Conservation (phyloP, 1,140 invertebrate genomes). For the Mamestra configurata region DNA sequence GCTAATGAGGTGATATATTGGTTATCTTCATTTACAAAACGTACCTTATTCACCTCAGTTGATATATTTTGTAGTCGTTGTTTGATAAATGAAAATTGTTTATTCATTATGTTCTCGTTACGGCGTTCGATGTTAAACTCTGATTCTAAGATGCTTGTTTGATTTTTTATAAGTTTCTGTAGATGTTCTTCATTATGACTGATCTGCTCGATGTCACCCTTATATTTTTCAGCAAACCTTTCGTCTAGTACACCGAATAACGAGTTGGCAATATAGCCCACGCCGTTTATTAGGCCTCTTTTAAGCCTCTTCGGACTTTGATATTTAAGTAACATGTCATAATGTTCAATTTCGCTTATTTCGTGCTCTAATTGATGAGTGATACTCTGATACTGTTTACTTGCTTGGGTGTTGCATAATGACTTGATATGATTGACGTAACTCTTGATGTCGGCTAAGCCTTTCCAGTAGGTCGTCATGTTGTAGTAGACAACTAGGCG, state of each 20-base stretch:
- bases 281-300: too few relatives aligned
- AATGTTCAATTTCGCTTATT: too few relatives aligned
- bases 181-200: neutral
- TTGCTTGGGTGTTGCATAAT: too few relatives aligned
- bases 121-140: neutral
- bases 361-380: too few relatives aligned
- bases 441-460: neutral
- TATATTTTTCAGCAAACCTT: slow-evolving; percentile 3
- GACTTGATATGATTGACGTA: neutral
- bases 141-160: slow-evolving; percentile 5
- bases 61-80: neutral
- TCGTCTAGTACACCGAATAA: neutral
- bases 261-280: neutral
- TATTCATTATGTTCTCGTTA: neutral
- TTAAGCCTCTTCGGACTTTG: too few relatives aligned
- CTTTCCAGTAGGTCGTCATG: slow-evolving; percentile 15
- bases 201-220: neutral
- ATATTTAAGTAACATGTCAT: too few relatives aligned
- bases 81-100: neutral
- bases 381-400: too few relatives aligned
- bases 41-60: neutral
- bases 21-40: too few relatives aligned
- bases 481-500: slow-evolving; percentile 2
- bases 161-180: neutral
- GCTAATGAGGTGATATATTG: too few relatives aligned